Evolutionary conservation across 2,888 invertebrate genomes (phyloP).

Genomic region (Trisateles emortualis): DNA sequence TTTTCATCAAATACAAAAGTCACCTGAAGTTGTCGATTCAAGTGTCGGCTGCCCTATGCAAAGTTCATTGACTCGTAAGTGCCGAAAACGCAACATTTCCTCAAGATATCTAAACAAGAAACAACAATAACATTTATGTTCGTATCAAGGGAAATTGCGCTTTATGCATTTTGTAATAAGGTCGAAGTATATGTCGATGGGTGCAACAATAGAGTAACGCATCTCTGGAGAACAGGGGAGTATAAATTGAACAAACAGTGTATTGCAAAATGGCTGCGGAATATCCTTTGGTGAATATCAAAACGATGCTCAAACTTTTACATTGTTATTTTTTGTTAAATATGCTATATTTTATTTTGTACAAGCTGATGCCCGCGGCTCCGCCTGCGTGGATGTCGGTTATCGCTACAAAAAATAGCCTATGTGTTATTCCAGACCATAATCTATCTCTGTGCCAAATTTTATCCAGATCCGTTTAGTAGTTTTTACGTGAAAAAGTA

Average conservation of each 20-base stretch:
- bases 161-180: constrained; percentile 42
- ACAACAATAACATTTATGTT: constrained; percentile 31
- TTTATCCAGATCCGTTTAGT: no score
- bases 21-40: constrained; percentile 15
- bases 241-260: constrained; percentile 83
- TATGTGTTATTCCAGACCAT: no score
- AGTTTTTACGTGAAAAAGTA: no score
- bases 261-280: constrained; percentile 77
- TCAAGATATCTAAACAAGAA: constrained; percentile 57
- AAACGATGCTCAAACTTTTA: constrained; percentile 61
- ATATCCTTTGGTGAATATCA: constrained; percentile 56
- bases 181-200: constrained; percentile 24
- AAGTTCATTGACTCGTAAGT: constrained; percentile 56
- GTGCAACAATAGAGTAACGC: constrained; percentile 54
- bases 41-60: constrained; percentile 40
- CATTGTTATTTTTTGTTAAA: not conserved
- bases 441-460: no score
- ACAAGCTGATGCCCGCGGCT: no score
- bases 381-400: no score
- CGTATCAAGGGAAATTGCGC: constrained; percentile 35
- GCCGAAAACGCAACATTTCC: constrained; percentile 57
- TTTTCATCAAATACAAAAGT: constrained; percentile 37
- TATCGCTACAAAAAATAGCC: no score
- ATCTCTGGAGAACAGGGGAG: constrained; percentile 66
- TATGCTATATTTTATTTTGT: no score